Evolutionary conservation across 2,797 vertebrate genomes (phyloP), one percentile per base, ranked within the genome.

Genomic region (Australoheros facetus): DNA sequence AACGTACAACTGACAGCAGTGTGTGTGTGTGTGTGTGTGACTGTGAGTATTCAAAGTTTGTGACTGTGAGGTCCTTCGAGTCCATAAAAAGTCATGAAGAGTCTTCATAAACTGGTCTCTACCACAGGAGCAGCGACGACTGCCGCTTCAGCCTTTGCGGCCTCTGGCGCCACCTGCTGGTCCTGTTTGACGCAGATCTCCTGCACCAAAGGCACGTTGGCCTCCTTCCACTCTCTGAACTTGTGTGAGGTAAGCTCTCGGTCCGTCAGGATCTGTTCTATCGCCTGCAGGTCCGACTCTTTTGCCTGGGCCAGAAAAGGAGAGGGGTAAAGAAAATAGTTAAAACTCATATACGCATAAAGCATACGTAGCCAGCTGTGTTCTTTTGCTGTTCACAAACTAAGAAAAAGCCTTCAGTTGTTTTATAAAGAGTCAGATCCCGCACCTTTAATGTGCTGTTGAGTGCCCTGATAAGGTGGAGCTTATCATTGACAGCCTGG

Each of bases 371-470:
- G 8, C 9, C 34, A 13, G 4, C 2, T 0, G 32, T n/a, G 54
- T 37, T 54, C 0, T 13, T 53, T 54, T 71, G 56, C 13, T 32
- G 54, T 56, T 54, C 3, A 21, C 45, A 34, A 45, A 26, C 21
- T 64, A 8, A 10, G 10, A 75, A 74, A 77, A 74, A 30, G 5
- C 10, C 28, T 13, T 10, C 10, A 1, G 4, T 0, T 21, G 21
- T n/a, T 64, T 64, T 26, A 42, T 17, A 16, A 16, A 32, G 13
- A 56, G 34, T 48, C 12, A 53, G 34, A 23, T 28, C n/a, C 19
- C 11, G 3, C 95, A 99, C 98, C 98, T 99, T 99, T 81, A 99
- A 93, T 14, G 98, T 99, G 93, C 98, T 99, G 86, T 97, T 99
- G 82, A 99, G 95, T 60, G 97, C 96, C 90, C 98, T 95, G 85